Conservation (phyloP, 1,140 invertebrate species). For the Nylanderia fulva region DNA sequence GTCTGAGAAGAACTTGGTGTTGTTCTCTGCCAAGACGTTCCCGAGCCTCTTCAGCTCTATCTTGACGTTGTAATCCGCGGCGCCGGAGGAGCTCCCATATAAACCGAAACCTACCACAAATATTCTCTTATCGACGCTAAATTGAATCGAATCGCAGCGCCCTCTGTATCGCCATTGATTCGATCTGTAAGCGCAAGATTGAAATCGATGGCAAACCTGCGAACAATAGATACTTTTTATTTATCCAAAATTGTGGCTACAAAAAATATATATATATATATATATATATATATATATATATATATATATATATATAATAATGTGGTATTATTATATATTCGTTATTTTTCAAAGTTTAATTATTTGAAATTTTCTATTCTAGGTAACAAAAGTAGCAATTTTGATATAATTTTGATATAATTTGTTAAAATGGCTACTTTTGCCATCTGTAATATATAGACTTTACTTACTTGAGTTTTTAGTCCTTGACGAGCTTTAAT, state of each 20-base stretch:
- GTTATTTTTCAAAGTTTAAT: background rate
- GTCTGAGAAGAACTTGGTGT: slow-evolving; percentile 97
- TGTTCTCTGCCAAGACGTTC: slow-evolving; percentile 94
- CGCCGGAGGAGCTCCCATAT: slow-evolving; percentile 96
- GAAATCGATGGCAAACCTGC: slow-evolving; percentile 96
- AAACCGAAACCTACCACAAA: slow-evolving; percentile 97
- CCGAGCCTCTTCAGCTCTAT: slow-evolving; percentile 95
- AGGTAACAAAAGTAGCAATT: too few relatives aligned
- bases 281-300: too few relatives aligned
- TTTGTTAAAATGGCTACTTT: too few relatives aligned
- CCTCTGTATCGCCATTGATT: slow-evolving; percentile 98
- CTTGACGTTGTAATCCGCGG: slow-evolving; percentile 95
- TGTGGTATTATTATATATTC: background rate
- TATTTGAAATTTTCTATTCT: background rate
- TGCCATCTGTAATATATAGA: background rate
- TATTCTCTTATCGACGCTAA: slow-evolving; percentile 96
- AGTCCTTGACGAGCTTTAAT: slow-evolving; percentile 93
- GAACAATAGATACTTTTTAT: slow-evolving; percentile 52
- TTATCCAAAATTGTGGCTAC: background rate
- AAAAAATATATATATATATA: too few relatives aligned
- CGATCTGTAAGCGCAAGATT: slow-evolving; percentile 97
- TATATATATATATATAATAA: too few relatives aligned
- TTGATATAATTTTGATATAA: too few relatives aligned
- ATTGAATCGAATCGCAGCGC: slow-evolving; percentile 96
- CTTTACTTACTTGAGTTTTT: slow-evolving; percentile 91